Evolutionary conservation across 2,888 invertebrate genomes (phyloP), one percentile per base, ranked within the genome.

Genomic region (Panopea generosa): DNA sequence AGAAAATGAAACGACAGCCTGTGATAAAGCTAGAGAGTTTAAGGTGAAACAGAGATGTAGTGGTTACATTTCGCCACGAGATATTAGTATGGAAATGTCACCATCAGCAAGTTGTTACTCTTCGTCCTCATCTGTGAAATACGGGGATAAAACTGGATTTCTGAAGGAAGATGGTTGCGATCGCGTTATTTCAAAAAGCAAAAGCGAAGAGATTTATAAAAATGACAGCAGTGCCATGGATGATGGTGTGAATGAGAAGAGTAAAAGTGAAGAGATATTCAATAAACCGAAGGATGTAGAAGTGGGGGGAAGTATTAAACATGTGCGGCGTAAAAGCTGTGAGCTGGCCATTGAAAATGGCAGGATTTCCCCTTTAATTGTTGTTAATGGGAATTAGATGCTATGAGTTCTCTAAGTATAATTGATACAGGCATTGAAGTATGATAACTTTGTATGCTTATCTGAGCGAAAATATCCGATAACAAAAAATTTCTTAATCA

Each of bases 321-420:
- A 84, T 22, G 62, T 81, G 2, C 66, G 89, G 20, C 85, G 86
- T 27, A 75, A 77, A 40, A 89, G 89, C 62, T 89, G 87, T 70
- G 88, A 89, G 68, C 76, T 89, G 14, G 89, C 89, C 16, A 73
- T 85, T 53, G 72, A 87, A 61, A 84, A 86, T 55, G 89, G 88
- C 7, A 71, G 88, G 4, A 86, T 88, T 55, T 86, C 86, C 33
- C 87, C 86, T 7, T 53, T 69, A 6, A 57, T 62, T 14, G 69
- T 63, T 53, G 59, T 24, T 2, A 11, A 29, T 61, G 20, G 14
- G 2, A 9, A 40, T 40, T 16, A 40, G 40, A n/a, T n/a, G n/a
- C n/a, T n/a, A n/a, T n/a, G n/a, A n/a, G n/a, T n/a, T n/a, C n/a
- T n/a, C n/a, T n/a, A n/a, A n/a, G n/a, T n/a, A n/a, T n/a, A n/a